A percentile compares a stretch with the other conserved stretches of the same genome.
phyloP scores from a whole-genome alignment of 2,113 vertebrate species.

The Thomomys bottae region DNA sequence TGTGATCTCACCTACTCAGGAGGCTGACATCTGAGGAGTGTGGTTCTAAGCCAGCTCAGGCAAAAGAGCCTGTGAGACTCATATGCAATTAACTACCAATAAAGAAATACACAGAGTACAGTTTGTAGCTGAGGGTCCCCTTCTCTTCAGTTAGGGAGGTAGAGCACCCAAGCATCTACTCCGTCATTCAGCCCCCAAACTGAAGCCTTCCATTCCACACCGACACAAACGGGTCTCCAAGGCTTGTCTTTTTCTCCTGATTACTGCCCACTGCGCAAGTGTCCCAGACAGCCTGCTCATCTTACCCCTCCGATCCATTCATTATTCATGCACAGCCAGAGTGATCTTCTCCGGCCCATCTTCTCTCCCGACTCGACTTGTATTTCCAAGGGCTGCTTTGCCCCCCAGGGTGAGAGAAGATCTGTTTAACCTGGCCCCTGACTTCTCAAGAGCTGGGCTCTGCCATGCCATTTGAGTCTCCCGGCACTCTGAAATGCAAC shows the following conservation, averaged over 20 bases:
- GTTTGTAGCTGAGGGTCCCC: background rate
- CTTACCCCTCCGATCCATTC: conserved; percentile 54
- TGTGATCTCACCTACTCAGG: no score
- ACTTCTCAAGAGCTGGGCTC: conserved; percentile 14
- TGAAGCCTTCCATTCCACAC: background rate
- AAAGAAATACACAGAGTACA: background rate
- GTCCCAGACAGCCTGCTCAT: background rate
- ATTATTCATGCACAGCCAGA: conserved; percentile 58
- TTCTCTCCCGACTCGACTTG: background rate
- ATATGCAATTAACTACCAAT: no score
- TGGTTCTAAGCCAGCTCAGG: no score
- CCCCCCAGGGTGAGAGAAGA: conserved; percentile 43
- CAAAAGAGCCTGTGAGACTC: no score
- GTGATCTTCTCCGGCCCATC: background rate
- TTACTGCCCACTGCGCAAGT: background rate
- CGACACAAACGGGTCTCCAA: background rate
- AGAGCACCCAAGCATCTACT: background rate
- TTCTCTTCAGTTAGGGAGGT: background rate
- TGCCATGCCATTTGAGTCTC: conserved; percentile 44
- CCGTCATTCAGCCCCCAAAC: background rate
- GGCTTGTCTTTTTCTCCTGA: background rate
- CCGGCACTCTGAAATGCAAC: conserved; percentile 51
- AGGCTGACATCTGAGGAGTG: no score
- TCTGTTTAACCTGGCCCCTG: conserved; percentile 53
- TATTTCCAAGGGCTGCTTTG: conserved; percentile 32